Conservation (phyloP, 2,888 invertebrate genomes). For the Sinopyrophorus schimmeli region DNA sequence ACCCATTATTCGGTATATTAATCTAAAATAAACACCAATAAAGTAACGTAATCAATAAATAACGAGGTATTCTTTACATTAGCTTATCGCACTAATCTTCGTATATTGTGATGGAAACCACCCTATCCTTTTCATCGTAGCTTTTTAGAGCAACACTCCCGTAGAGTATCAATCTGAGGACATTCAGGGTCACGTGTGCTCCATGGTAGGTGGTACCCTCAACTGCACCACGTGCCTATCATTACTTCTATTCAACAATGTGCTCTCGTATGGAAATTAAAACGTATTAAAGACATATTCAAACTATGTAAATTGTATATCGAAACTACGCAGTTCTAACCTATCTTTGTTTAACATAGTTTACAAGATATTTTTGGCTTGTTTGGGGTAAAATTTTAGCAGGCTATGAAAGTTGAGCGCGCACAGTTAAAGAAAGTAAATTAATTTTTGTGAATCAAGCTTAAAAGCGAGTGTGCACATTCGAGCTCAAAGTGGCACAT, state of each 20-base stretch:
- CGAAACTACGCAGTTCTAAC: background rate
- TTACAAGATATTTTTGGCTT: too few species aligned
- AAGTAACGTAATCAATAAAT: constrained; percentile 20
- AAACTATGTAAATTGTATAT: constrained; percentile 15
- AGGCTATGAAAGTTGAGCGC: too few species aligned
- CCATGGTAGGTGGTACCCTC: constrained; percentile 27
- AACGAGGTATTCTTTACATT: constrained; percentile 28
- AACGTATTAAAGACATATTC: constrained; percentile 23
- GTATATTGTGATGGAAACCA: constrained; percentile 16
- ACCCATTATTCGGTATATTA: constrained; percentile 15
- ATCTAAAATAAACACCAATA: constrained; percentile 15
- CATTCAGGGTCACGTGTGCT: constrained; percentile 25
- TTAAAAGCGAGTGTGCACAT: too few species aligned
- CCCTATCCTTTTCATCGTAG: constrained; percentile 19
- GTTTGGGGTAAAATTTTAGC: too few species aligned
- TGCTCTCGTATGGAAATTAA: constrained; percentile 24
- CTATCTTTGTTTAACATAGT: background rate
- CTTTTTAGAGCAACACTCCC: constrained; percentile 8
- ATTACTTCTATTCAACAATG: constrained; percentile 31
- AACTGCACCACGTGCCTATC: constrained; percentile 29
- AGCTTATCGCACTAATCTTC: constrained; percentile 21
- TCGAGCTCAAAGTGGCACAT: too few species aligned
- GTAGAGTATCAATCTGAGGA: constrained; percentile 17
- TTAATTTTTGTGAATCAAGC: too few species aligned
- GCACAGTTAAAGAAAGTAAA: too few species aligned